These are phyloP conservation scores for Tetheella fluctuosa DNA, from an alignment of 2,888 invertebrate species.

Conservation along the genomic window DNA sequence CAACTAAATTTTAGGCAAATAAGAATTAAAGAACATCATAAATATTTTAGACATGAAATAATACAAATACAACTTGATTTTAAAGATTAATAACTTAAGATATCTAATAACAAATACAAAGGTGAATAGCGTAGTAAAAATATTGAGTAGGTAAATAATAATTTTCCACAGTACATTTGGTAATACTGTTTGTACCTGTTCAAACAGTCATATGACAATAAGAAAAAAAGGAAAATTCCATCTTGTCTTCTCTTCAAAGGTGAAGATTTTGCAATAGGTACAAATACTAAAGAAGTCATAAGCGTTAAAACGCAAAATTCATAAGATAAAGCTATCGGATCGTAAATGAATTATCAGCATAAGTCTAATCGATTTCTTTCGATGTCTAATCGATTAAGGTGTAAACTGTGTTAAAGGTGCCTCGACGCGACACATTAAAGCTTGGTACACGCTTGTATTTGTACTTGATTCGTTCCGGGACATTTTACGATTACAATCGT, in stretches of 20 bases:
- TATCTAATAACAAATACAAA: not conserved
- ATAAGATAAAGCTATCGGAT: constrained; percentile 58
- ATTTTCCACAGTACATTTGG: too few relatives aligned
- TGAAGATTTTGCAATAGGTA: constrained; percentile 1
- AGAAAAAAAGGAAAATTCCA: too few relatives aligned
- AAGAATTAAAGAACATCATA: too few relatives aligned
- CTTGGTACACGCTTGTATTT: constrained; percentile 68
- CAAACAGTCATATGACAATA: too few relatives aligned
- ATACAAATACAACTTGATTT: too few relatives aligned
- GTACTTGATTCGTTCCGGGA: constrained; percentile 72
- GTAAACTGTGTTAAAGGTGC: constrained; percentile 75
- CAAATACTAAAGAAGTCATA: not conserved
- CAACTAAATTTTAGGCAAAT: too few relatives aligned
- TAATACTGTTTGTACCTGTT: too few relatives aligned
- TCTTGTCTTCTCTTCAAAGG: too few relatives aligned
- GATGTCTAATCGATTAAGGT: constrained; percentile 80
- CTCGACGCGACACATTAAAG: constrained; percentile 57
- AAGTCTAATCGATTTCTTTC: constrained; percentile 76
- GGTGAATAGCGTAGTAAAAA: too few relatives aligned
- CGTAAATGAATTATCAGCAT: constrained; percentile 72
- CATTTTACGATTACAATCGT: constrained; percentile 63
- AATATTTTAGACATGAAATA: too few relatives aligned
- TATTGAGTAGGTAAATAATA: too few relatives aligned
- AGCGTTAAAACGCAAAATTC: constrained; percentile 48
- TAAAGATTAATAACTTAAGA: not conserved